Evolutionary conservation across 2,888 invertebrate genomes (phyloP).

Genomic region (Pocota personata): DNA sequence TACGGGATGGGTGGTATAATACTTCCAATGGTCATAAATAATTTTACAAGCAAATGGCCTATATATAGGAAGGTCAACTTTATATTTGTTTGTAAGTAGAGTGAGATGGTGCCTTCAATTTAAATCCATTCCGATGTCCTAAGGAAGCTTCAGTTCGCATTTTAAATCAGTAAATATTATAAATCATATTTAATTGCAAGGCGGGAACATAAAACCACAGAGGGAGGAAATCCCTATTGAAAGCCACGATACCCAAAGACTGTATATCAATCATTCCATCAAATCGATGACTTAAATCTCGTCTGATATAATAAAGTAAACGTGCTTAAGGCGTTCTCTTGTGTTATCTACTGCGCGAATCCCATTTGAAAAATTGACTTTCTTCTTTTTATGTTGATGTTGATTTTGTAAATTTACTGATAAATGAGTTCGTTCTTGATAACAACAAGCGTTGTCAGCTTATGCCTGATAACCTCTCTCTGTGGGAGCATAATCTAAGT

Average conservation of each 20-base stretch:
- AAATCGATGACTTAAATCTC: constrained; percentile 18
- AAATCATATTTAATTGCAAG: neutral
- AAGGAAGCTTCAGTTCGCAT: neutral
- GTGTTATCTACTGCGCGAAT: neutral
- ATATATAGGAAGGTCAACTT: neutral
- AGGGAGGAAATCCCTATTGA: neutral
- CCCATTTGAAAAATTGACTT: neutral
- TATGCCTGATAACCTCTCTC: neutral
- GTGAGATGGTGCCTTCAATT: neutral
- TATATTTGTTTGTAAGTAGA: neutral
- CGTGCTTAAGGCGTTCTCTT: constrained; percentile 7
- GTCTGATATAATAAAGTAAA: neutral
- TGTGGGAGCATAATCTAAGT: constrained; percentile 6
- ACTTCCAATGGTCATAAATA: neutral
- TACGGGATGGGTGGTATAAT: neutral
- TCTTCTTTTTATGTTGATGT: neutral
- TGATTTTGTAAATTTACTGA: constrained; percentile 18
- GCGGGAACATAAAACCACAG: neutral
- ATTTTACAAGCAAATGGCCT: neutral
- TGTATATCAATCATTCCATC: constrained; percentile 40
- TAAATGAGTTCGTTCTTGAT: constrained; percentile 13
- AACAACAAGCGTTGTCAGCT: neutral
- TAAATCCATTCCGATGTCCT: neutral
- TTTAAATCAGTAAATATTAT: neutral
- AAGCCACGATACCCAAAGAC: neutral